These are phyloP conservation scores for Sebastes dallii DNA, from an alignment of 2,797 vertebrate genomes.

Conservation along the genomic window DNA sequence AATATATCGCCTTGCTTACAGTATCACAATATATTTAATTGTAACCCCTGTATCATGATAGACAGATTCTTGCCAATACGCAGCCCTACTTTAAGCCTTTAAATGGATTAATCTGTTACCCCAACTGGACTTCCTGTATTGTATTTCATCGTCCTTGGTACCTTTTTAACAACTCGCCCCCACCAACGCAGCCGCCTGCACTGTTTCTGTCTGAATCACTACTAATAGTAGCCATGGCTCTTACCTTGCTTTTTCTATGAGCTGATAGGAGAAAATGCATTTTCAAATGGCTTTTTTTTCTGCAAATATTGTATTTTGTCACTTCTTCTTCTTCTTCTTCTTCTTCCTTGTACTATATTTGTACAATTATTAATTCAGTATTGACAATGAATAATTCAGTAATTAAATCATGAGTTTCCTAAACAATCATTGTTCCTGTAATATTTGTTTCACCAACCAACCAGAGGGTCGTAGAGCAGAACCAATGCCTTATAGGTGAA, in stretches of 20 bases:
- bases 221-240: neutral
- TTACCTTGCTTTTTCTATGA: neutral
- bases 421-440: neutral
- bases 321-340: neutral
- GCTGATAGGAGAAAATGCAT: neutral
- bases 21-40: neutral
- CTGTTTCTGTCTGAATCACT: neutral
- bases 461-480: neutral
- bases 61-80: neutral
- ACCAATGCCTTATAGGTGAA: neutral
- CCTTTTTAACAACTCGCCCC: slow-evolving; percentile 2
- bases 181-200: neutral
- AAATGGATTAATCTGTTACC: slow-evolving; percentile 22
- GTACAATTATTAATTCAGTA: neutral
- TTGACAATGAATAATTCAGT: neutral
- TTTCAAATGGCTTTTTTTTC: neutral
- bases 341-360: too few species aligned
- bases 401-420: neutral
- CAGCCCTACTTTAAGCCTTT: slow-evolving; percentile 10
- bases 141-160: slow-evolving; percentile 22
- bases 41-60: neutral
- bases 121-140: slow-evolving; percentile 35
- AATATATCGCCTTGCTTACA: too few species aligned
- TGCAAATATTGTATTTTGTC: neutral
- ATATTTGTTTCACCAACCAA: neutral